Percentiles rank a stretch among this genome's conserved stretches.
These are phyloP conservation scores for Gallinago stenura DNA, from an alignment of 2,797 vertebrate species.

Conservation along the genomic window DNA sequence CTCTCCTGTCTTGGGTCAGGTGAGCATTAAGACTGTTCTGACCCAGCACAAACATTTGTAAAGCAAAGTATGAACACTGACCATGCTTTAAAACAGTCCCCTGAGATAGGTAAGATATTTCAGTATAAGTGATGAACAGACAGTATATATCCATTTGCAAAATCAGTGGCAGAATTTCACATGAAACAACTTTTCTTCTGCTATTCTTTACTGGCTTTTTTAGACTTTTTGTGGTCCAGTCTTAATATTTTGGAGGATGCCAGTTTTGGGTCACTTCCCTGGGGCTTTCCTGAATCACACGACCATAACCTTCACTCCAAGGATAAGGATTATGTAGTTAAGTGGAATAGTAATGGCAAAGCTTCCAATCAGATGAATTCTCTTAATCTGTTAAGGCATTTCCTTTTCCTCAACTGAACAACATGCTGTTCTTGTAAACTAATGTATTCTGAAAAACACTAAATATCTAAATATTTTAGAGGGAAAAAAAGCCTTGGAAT, in stretches of 20 bases:
- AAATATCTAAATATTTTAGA: neutral
- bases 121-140: neutral
- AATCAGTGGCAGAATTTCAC: neutral
- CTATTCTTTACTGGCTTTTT: neutral
- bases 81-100: neutral
- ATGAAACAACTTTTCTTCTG: neutral
- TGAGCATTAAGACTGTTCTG: conserved; percentile 57
- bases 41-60: neutral
- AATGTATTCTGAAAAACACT: neutral
- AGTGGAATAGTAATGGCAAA: neutral
- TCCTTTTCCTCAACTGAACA: neutral
- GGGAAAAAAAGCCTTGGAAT: neutral
- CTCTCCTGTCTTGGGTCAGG: conserved; percentile 96
- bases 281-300: neutral
- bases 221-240: neutral
- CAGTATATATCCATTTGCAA: neutral
- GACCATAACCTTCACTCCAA: neutral
- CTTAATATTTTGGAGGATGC: neutral
- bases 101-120: neutral
- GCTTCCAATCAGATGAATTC: neutral
- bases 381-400: neutral
- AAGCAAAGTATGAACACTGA: neutral
- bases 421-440: neutral
- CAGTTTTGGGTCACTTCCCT: neutral
- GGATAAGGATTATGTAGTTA: neutral